phyloP scores from a whole-genome alignment of 2,888 invertebrate species.

The Agelastica alni region DNA sequence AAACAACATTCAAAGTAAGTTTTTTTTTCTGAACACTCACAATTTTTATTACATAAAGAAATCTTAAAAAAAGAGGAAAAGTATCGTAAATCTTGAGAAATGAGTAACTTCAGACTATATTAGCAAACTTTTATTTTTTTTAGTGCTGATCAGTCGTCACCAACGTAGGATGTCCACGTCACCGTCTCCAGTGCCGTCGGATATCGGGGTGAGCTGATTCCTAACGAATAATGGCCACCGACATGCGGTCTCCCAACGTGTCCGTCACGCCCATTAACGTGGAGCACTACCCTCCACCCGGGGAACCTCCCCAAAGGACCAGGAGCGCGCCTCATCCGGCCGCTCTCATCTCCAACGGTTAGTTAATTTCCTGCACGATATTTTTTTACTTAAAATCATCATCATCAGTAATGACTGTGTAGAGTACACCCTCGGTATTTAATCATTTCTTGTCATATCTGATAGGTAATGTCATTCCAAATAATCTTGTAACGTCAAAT shows the following conservation, averaged over 20 bases:
- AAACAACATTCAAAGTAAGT: slow-evolving; percentile 35
- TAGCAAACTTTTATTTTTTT: background rate
- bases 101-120: no score
- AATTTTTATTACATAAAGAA: no score
- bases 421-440: no score
- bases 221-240: slow-evolving; percentile 50
- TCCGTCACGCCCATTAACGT: slow-evolving; percentile 83
- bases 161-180: slow-evolving; percentile 31
- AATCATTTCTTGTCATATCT: no score
- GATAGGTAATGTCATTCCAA: no score
- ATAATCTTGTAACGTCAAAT: no score
- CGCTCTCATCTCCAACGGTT: slow-evolving; percentile 40
- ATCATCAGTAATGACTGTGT: no score
- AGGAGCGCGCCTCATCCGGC: slow-evolving; percentile 42
- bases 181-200: slow-evolving; percentile 35
- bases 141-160: slow-evolving; percentile 14
- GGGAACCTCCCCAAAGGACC: slow-evolving; percentile 41
- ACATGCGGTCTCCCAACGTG: slow-evolving; percentile 63
- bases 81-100: no score
- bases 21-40: no score
- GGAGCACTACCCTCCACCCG: slow-evolving; percentile 45
- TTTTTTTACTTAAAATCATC: no score
- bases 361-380: no score
- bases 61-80: no score
- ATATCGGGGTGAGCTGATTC: slow-evolving; percentile 53